Base-by-base conservation (phyloP, 2,888 invertebrate species). In the Caenorhabditis angaria region DNA sequence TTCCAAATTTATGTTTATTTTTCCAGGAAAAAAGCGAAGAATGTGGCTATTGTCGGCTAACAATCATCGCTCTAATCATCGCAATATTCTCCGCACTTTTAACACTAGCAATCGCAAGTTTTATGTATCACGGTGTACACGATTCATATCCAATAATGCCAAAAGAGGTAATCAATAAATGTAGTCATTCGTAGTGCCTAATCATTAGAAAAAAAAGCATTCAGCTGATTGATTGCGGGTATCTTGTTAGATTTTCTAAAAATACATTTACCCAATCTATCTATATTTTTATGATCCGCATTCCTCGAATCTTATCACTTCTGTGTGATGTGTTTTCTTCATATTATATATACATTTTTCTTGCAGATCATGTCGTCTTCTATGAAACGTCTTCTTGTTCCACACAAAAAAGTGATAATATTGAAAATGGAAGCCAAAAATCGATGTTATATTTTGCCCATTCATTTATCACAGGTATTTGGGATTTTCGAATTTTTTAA, bases 81-180 rank as follows among this genome's bases (percentile, higher is more conserved):
- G 65, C 77, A 12, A 27, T 74, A 1, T 59, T 64, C 47, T 77
- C 77, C 5, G 77, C 72, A 22, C 61, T 54, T 2, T n/a, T 65
- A 12, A 77, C 77, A 14, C 54, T 77, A 4, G 28, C 72, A 14
- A 65, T 74, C 20, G 77, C 77, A 0, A 75, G 66, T 47, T 67
- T 72, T 35, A 77, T 77, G 77, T 77, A 77, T 48, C 71, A 74
- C 1, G 77, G 75, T 51, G 67, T 65, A 50, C 65, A 72, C 29
- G 64, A 72, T 20, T n/a, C n/a, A n/a, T 58, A 59, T 20, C 41
- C 67, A 12, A 63, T 62, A 41, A 27, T 66, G 25, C 69, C 74
- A 4, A 53, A 22, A 35, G 63, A 65, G 59, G 74, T 74, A 58
- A 67, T 29, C 51, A 4, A 6, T 54, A 48, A 48, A 5, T n/a